Conservation (phyloP, 2,888 invertebrate genomes). For the Stenodera caucasica region DNA sequence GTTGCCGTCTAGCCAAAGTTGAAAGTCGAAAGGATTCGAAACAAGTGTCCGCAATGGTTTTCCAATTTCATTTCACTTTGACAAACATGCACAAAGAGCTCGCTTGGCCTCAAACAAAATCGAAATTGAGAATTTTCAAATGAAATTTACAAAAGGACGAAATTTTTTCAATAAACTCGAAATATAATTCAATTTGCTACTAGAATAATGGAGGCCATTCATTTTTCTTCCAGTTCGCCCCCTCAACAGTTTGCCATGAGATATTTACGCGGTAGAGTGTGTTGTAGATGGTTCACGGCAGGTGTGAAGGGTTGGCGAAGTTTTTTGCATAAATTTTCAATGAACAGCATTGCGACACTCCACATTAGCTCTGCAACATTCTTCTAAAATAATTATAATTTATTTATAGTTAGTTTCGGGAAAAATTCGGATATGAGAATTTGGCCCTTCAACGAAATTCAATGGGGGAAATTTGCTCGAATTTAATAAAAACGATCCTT, state of each 20-base stretch:
- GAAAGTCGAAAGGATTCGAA: slow-evolving; percentile 18
- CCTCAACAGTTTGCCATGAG: slow-evolving; percentile 32
- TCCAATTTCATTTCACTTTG: not conserved
- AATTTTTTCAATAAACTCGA: slow-evolving; percentile 33
- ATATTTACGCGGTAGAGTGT: slow-evolving; percentile 35
- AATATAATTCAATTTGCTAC: slow-evolving; percentile 39
- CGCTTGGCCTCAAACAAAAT: too few species aligned
- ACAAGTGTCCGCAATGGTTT: slow-evolving; percentile 17
- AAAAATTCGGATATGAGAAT: too few species aligned
- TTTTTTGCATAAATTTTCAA: slow-evolving; percentile 39
- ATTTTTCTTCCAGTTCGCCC: slow-evolving; percentile 18
- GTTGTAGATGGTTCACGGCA: slow-evolving; percentile 34
- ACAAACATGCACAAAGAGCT: slow-evolving; percentile 6
- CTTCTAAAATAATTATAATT: too few species aligned
- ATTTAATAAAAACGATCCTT: too few species aligned
- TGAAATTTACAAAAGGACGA: too few species aligned
- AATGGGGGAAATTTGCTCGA: too few species aligned
- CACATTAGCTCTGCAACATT: not conserved
- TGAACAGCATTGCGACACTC: slow-evolving; percentile 28
- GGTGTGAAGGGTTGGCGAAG: slow-evolving; percentile 36
- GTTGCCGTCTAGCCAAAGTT: slow-evolving; percentile 19
- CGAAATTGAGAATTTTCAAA: too few species aligned
- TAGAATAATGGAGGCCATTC: slow-evolving; percentile 20
- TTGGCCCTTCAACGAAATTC: too few species aligned
- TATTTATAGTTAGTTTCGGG: too few species aligned